Evolutionary conservation across 2,888 invertebrate species (phyloP).

Genomic region (Sarcophaga caerulescens): DNA sequence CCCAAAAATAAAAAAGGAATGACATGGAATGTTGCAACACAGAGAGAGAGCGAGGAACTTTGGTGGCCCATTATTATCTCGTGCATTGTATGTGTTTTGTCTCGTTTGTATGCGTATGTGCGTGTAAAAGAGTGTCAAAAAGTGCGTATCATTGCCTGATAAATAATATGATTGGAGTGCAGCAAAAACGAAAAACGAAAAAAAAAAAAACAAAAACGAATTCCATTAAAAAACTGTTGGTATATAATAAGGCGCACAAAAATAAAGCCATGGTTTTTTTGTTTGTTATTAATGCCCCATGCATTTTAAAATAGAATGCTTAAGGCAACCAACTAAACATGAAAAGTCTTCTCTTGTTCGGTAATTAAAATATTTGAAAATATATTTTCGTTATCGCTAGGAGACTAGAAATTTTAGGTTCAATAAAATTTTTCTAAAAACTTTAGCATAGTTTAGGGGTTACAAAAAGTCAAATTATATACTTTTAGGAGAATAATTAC

Average conservation of each 20-base stretch:
- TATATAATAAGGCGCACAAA: slow-evolving; percentile 45
- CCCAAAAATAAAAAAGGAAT: too few relatives aligned
- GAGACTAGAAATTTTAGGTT: too few relatives aligned
- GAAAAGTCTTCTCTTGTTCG: not conserved
- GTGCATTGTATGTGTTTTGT: not conserved
- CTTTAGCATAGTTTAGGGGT: too few relatives aligned
- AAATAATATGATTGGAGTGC: slow-evolving; percentile 43
- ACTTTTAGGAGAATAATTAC: too few relatives aligned
- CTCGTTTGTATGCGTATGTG: not conserved
- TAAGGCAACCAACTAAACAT: slow-evolving; percentile 47
- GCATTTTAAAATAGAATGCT: slow-evolving; percentile 44
- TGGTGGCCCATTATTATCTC: slow-evolving; percentile 2
- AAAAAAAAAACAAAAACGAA: slow-evolving; percentile 26
- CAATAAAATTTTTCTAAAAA: too few relatives aligned
- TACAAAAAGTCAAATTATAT: too few relatives aligned
- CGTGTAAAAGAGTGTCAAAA: slow-evolving; percentile 62
- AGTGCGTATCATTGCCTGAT: slow-evolving; percentile 67
- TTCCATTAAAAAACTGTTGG: too few relatives aligned
- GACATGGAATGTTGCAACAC: too few relatives aligned
- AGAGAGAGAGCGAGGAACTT: slow-evolving; percentile 32
- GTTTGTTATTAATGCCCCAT: slow-evolving; percentile 40
- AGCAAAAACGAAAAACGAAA: slow-evolving; percentile 36
- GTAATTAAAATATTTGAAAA: not conserved
- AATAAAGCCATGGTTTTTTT: not conserved
- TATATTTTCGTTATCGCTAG: not conserved